phyloP scores from a whole-genome alignment of 2,113 vertebrate genomes.

The Furnarius figulus region DNA sequence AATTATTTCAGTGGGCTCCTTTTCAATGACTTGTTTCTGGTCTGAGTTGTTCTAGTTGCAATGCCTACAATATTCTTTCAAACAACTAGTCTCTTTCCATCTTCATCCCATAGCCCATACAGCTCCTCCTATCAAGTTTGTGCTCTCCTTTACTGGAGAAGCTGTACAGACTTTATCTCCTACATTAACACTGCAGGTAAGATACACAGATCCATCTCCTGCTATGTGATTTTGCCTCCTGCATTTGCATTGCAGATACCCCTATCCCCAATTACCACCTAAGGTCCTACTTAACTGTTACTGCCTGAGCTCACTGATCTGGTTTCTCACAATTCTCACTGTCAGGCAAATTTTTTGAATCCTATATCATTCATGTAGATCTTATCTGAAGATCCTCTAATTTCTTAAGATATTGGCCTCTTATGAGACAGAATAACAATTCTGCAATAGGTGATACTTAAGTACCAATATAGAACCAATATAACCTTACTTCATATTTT shows the following conservation, averaged over 20 bases:
- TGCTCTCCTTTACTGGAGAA: not conserved
- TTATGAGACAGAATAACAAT: not conserved
- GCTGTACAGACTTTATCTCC: not conserved
- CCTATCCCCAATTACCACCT: not conserved
- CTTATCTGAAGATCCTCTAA: not conserved
- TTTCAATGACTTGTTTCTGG: not conserved
- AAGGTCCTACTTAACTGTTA: not conserved
- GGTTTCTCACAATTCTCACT: not conserved
- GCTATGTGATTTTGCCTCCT: not conserved
- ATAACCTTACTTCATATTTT: not conserved
- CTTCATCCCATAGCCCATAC: not conserved
- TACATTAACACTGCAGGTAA: not conserved
- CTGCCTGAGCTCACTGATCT: not conserved
- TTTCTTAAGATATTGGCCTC: not conserved
- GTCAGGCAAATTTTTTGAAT: not conserved
- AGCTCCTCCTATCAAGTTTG: not conserved
- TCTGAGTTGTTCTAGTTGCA: not conserved
- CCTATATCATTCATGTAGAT: not conserved
- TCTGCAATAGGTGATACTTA: not conserved
- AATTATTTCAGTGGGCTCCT: not conserved
- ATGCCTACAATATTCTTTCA: not conserved
- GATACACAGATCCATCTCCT: not conserved
- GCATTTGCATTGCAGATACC: not conserved
- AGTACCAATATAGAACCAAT: not conserved
- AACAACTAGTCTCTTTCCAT: not conserved